Evolutionary conservation across 1,140 invertebrate genomes (phyloP), one percentile per base, ranked within the genome.

Genomic region (Littorina saxatilis): DNA sequence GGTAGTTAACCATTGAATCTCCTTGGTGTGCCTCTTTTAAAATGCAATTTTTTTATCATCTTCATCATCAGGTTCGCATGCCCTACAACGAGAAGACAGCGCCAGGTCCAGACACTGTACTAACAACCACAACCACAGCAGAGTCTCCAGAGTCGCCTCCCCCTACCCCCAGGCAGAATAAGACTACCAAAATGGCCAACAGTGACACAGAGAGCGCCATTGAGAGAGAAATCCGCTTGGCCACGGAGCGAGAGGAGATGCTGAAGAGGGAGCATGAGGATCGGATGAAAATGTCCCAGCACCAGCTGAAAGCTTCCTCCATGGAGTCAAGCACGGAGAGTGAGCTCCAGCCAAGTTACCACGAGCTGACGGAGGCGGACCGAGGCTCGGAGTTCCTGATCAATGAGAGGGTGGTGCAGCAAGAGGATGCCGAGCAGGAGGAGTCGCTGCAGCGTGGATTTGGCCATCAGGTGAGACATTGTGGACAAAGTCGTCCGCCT

Each of bases 221-320:
- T 61, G 94, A 94, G 82, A 87, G 93, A 50, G 94, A 94, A 83
- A 94, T 94, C 79, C 90, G 94, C n/a, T 82, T 94, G 15, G 91
- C 93, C 0, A 90, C 90, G 76, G 94, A 94, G 81, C 85, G 94
- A 43, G 94, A 94, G 63, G 87, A 90, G 75, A 86, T 88, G 78
- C 73, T 91, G 27, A 81, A 81, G 68, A 84, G 82, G 35, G 90
- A 91, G 72, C 85, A 90, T 66, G 88, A 89, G 50, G 87, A 88
- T 23, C 61, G 87, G 61, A 20, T 82, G 61, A 13, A 39, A 7
- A 35, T 40, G 52, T 11, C 15, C 20, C 55, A n/a, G 11, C 35
- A 23, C 4, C 20, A 39, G 17, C 32, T n/a, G 23, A 63, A 55
- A n/a, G 50, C 23, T 61, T 80, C 78, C 4, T 83, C 73, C 50